A percentile compares a stretch with the other conserved stretches of the same genome.
Evolutionary conservation across 2,797 vertebrate species (phyloP).

Genomic region (Lemur catta): DNA sequence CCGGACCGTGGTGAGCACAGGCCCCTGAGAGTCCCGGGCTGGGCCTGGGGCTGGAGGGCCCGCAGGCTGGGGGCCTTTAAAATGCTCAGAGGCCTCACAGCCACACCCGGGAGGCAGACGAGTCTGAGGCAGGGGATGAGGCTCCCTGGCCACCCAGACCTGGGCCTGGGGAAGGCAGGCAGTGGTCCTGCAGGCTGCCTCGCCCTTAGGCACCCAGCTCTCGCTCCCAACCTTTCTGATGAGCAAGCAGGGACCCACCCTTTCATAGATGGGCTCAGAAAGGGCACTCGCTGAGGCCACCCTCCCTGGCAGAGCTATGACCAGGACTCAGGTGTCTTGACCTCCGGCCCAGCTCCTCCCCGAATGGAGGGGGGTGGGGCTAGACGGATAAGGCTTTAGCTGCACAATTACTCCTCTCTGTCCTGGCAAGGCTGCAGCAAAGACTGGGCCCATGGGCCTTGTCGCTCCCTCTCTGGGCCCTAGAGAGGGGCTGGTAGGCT

Average conservation of each 20-base stretch:
- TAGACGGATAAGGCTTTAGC: neutral
- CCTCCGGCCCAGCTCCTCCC: neutral
- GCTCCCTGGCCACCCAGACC: neutral
- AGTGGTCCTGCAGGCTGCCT: neutral
- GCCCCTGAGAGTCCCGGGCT: neutral
- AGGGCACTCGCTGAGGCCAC: neutral
- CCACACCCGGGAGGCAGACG: fast-evolving
- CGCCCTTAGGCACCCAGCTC: neutral
- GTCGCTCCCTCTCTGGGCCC: neutral
- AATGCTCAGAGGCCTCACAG: neutral
- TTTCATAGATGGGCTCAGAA: neutral
- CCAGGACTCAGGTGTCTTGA: neutral
- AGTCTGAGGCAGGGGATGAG: neutral
- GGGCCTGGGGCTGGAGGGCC: neutral
- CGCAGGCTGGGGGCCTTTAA: neutral
- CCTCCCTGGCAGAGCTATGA: neutral
- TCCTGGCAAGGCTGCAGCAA: neutral
- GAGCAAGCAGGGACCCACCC: neutral
- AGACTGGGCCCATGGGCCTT: neutral
- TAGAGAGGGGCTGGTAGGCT: neutral
- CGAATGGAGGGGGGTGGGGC: too few species aligned
- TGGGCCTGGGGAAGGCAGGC: neutral
- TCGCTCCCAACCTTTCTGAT: neutral
- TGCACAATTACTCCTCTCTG: neutral
- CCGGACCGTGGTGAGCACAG: neutral